phyloP scores from a whole-genome alignment of 2,113 vertebrate species.

The Corythornis cristatus region DNA sequence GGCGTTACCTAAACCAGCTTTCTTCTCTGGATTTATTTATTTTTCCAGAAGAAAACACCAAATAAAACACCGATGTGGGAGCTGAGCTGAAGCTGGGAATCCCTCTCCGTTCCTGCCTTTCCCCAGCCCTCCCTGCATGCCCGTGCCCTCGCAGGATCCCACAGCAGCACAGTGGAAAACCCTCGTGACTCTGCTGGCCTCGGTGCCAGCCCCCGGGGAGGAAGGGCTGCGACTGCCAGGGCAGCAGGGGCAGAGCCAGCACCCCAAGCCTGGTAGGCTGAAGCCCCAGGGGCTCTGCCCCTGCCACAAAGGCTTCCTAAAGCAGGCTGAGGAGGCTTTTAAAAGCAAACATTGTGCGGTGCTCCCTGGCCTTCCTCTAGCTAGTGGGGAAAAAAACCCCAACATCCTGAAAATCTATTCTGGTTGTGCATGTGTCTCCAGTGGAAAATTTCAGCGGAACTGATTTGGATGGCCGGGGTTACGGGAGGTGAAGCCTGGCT shows the following conservation, averaged over 20 bases:
- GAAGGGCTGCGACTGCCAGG: neutral
- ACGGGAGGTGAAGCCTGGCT: slow-evolving; percentile 7
- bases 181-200: fast-evolving
- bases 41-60: neutral
- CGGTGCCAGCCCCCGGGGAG: fast-evolving
- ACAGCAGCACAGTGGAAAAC: neutral
- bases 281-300: neutral
- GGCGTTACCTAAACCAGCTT: neutral
- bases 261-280: fast-evolving
- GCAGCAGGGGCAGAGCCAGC: fast-evolving
- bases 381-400: fast-evolving
- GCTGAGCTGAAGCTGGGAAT: neutral
- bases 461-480: neutral
- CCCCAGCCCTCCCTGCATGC: neutral
- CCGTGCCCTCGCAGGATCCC: neutral
- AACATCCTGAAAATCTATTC: neutral
- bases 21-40: neutral
- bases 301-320: neutral
- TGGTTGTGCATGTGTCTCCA: neutral
- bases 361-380: neutral
- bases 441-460: slow-evolving; percentile 37
- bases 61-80: neutral
- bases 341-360: neutral
- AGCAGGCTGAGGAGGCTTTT: neutral
- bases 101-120: neutral